Conservation (phyloP, 2,888 invertebrate genomes). For the Sycophila texana region DNA sequence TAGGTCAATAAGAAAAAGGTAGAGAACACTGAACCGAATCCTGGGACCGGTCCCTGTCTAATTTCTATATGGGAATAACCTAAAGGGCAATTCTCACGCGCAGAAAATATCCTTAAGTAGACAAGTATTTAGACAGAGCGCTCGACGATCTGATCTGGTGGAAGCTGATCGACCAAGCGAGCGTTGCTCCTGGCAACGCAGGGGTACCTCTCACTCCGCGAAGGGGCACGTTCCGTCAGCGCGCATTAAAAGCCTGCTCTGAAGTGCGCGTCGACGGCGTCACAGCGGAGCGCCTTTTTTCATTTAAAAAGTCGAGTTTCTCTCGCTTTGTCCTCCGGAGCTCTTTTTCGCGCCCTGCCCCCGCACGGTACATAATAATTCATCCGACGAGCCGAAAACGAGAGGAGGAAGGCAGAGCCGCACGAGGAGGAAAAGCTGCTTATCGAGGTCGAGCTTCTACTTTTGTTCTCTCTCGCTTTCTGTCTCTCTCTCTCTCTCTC, state of each 20-base stretch:
- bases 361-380: conserved; percentile 10
- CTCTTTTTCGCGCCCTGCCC: not conserved
- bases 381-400: not conserved
- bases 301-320: not conserved
- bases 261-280: not conserved
- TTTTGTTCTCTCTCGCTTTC: not conserved
- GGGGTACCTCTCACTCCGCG: no score
- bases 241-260: not conserved
- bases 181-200: conserved; percentile 64
- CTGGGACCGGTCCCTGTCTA: no score
- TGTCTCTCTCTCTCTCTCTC: not conserved
- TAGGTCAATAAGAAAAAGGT: no score
- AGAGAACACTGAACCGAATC: no score
- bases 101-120: no score
- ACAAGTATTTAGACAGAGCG: no score
- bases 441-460: conserved; percentile 24
- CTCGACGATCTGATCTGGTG: no score
- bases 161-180: conserved; percentile 64
- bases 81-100: no score
- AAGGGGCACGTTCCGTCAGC: not conserved
- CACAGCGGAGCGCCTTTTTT: not conserved
- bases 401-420: not conserved
- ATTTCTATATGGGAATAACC: no score
- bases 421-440: conserved; percentile 15
- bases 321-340: not conserved